Base-by-base conservation (phyloP, 1,140 invertebrate species). In the Drosophila subpulchrella region DNA sequence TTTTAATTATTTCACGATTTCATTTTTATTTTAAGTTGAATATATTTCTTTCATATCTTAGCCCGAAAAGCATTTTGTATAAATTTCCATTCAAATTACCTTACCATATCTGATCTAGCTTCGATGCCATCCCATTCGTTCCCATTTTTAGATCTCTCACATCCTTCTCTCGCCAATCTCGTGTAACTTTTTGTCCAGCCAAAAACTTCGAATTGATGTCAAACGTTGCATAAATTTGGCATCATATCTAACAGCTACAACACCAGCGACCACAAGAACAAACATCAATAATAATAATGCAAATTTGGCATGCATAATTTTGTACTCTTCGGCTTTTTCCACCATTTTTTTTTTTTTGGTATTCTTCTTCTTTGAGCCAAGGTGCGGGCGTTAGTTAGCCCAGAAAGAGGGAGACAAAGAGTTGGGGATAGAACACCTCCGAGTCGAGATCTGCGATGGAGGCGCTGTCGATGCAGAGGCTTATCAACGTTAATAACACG, bases 201-300 rank as follows among this genome's bases (percentile, higher is more conserved):
- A 50, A 71, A 71, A 71, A 27, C 67, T 17, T n/a, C 15, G 42
- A 80, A 81, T 83, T 73, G 75, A 66, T 85, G 81, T 81, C 81
- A 85, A 85, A 74, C 71, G 79, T 85, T 85, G 81, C 77, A 84
- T 84, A 84, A 85, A 84, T 85, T 85, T 85, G 51, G 67, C 67
- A 74, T 85, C 79, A 81, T 67, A 61, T 65, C 75, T 41, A 75
- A 51, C 61, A 63, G 47, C 42, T 53, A 38, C 51, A 75, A 70
- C 34, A 63, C 55, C 46, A 55, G 50, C 36, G 38, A 55, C 44
- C n/a, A 20, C 36, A 51, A 41, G 36, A 50, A 75, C 44, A 39
- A 65, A 55, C 51, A 79, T 72, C 55, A 67, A 76, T 65, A 81
- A 59, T 62, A 77, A 61, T 58, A 72, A 56, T 77, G 62, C 46